Evolutionary conservation across 2,113 vertebrate genomes (phyloP).

Genomic region (Campylorhamphus procurvoides): DNA sequence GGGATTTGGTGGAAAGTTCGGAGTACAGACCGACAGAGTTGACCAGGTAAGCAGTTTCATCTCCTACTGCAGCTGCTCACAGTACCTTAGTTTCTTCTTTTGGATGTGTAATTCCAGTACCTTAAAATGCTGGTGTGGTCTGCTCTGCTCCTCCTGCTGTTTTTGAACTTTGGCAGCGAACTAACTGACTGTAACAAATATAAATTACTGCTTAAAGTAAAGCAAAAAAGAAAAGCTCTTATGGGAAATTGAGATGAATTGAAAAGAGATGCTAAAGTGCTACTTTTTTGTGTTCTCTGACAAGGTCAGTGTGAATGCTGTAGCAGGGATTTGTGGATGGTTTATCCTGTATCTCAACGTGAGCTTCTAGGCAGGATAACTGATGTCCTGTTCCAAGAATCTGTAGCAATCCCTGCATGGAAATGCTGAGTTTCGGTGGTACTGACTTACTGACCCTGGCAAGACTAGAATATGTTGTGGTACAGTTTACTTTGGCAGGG

Average conservation of each 20-base stretch:
- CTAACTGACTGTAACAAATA: not conserved
- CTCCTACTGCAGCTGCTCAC: not conserved
- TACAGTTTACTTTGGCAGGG: not conserved
- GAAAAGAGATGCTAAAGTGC: not conserved
- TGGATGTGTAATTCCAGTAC: not conserved
- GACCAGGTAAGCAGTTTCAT: slow-evolving; percentile 84
- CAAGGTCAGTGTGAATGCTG: not conserved
- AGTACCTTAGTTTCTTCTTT: not conserved
- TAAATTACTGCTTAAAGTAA: not conserved
- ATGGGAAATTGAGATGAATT: not conserved
- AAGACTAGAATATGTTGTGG: not conserved
- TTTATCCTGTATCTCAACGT: not conserved
- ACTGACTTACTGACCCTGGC: not conserved
- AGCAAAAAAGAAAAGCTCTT: not conserved
- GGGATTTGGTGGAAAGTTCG: slow-evolving; percentile 95
- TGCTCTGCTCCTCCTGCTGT: not conserved
- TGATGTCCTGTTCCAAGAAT: not conserved
- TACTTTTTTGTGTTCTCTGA: not conserved
- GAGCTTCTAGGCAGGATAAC: not conserved
- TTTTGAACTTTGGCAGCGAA: not conserved
- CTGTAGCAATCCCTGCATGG: not conserved
- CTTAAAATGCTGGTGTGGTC: not conserved
- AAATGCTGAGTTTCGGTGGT: not conserved
- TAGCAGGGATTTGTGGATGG: not conserved
- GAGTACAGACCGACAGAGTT: slow-evolving; percentile 90